Evolutionary conservation across 1,140 invertebrate species (phyloP).

Genomic region (Trinorchestia longiramus): DNA sequence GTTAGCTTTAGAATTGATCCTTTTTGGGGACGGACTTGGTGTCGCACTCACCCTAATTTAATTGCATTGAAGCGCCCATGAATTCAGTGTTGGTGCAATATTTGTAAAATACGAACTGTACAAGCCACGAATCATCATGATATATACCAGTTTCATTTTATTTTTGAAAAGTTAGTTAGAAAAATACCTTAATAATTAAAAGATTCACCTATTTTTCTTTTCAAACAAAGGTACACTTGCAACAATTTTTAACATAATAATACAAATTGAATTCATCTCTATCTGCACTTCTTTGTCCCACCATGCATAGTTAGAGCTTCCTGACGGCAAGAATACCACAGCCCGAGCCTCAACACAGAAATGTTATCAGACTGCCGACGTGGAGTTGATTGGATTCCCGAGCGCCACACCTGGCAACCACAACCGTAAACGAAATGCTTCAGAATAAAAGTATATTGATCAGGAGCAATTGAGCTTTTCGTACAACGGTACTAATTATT

Average conservation of each 20-base stretch:
- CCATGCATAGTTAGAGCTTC: too few species aligned
- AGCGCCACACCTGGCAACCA: slow-evolving; percentile 3
- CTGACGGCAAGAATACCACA: not conserved
- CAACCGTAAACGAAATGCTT: not conserved
- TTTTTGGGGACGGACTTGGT: not conserved
- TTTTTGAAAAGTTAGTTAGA: too few species aligned
- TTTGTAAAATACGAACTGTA: not conserved
- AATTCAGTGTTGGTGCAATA: not conserved
- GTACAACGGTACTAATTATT: not conserved
- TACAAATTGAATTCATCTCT: not conserved
- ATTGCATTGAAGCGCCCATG: not conserved
- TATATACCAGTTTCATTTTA: too few species aligned
- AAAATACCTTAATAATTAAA: not conserved
- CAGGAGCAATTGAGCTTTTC: not conserved
- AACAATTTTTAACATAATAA: not conserved
- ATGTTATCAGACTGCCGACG: slow-evolving; percentile 6
- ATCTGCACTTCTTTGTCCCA: too few species aligned
- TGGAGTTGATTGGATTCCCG: not conserved
- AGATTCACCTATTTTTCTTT: not conserved
- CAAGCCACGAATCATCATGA: not conserved
- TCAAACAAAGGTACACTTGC: not conserved
- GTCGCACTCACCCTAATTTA: not conserved
- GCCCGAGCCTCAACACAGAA: not conserved
- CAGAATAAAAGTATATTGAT: not conserved
- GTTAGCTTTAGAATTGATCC: not conserved